Conservation (phyloP, 2,888 invertebrate species). For the Bombyx huttoni region DNA sequence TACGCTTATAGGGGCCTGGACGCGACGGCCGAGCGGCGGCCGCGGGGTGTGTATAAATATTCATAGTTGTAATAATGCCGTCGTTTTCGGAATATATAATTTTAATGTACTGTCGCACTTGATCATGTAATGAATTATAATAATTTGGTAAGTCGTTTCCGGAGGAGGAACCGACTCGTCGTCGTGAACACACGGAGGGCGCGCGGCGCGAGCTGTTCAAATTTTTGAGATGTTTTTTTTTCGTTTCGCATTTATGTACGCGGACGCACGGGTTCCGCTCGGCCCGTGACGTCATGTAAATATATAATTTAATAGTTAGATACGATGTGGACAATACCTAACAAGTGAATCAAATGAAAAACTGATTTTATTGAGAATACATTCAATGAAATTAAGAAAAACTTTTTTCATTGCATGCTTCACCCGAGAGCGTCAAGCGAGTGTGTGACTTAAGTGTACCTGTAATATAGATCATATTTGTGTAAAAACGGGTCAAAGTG, state of each 20-base stretch:
- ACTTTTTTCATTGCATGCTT: slow-evolving; percentile 36
- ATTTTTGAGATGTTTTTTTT: slow-evolving; percentile 34
- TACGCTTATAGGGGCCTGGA: background rate
- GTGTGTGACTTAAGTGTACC: background rate
- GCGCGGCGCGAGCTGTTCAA: slow-evolving; percentile 69
- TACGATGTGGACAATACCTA: slow-evolving; percentile 70
- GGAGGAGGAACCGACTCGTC: background rate
- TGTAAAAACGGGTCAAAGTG: no score
- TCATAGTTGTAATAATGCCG: background rate
- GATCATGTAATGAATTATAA: background rate
- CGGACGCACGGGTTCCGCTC: slow-evolving; percentile 17
- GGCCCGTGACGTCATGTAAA: slow-evolving; percentile 41
- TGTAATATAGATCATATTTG: background rate
- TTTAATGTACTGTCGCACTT: background rate
- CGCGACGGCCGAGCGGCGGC: background rate
- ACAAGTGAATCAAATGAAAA: slow-evolving; percentile 54
- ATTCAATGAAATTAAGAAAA: slow-evolving; percentile 55
- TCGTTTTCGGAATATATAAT: background rate
- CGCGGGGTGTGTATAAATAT: background rate
- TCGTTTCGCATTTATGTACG: slow-evolving; percentile 44
- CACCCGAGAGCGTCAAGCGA: slow-evolving; percentile 19
- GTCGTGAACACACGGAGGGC: background rate
- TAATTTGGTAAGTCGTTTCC: no score
- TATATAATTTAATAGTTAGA: slow-evolving; percentile 62
- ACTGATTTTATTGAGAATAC: slow-evolving; percentile 67